phyloP scores from a whole-genome alignment of 2,113 vertebrate species.

The Cebidichthys violaceus region DNA sequence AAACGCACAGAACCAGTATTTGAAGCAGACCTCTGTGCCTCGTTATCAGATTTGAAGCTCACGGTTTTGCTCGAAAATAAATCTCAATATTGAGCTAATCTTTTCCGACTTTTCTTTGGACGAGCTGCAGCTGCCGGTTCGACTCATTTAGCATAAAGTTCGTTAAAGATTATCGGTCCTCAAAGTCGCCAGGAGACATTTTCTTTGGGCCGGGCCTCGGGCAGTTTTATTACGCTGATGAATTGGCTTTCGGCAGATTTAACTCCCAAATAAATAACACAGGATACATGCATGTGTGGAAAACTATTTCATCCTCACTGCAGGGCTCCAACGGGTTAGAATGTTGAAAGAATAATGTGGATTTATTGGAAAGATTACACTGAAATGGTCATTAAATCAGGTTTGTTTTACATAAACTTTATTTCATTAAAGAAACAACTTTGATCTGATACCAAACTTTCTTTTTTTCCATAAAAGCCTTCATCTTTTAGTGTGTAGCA shows the following conservation, averaged over 20 bases:
- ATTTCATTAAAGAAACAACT: neutral
- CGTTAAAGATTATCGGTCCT: neutral
- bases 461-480: too few relatives aligned
- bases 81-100: neutral
- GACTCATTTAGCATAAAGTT: slow-evolving; percentile 15
- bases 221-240: slow-evolving; percentile 12
- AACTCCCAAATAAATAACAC: neutral
- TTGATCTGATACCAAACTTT: neutral
- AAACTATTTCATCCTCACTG: neutral
- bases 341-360: neutral
- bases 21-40: neutral
- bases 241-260: neutral
- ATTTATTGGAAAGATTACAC: neutral
- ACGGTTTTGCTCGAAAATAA: neutral
- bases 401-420: neutral
- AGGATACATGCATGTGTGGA: neutral
- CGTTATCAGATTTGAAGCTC: neutral
- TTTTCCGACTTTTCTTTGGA: slow-evolving; percentile 42
- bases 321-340: neutral
- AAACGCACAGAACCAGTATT: neutral
- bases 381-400: neutral
- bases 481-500: neutral
- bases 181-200: neutral
- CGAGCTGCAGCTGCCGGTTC: neutral
- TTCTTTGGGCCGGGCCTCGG: slow-evolving; percentile 26